Evolutionary conservation across 1,140 invertebrate genomes (phyloP).

Genomic region (Hypothenemus hampei): DNA sequence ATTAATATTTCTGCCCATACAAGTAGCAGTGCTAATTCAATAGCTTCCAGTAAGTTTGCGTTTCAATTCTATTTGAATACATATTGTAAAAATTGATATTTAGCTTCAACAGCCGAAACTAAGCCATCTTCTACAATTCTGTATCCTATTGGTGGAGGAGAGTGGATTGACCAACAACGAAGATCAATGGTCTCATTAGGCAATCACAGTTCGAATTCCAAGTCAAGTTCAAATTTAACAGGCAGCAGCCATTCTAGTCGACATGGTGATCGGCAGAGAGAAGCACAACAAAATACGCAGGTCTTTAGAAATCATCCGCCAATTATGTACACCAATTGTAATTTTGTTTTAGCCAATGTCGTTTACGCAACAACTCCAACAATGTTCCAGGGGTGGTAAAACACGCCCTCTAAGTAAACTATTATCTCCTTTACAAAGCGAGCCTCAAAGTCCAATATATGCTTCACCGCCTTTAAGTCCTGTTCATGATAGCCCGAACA

Average conservation of each 20-base stretch:
- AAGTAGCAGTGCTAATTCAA: slow-evolving; percentile 57
- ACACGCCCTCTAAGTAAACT: slow-evolving; percentile 57
- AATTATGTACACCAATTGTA: background rate
- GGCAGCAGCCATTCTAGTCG: slow-evolving; percentile 47
- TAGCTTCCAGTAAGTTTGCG: slow-evolving; percentile 49
- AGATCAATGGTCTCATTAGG: slow-evolving; percentile 68
- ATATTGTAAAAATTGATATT: slow-evolving; percentile 9
- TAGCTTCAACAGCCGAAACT: slow-evolving; percentile 61
- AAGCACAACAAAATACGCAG: slow-evolving; percentile 34
- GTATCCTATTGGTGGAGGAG: slow-evolving; percentile 51
- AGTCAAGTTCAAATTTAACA: slow-evolving; percentile 66
- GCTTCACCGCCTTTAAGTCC: slow-evolving; percentile 70
- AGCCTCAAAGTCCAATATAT: slow-evolving; percentile 71
- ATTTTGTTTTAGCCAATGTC: slow-evolving; percentile 51
- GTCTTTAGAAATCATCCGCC: slow-evolving; percentile 15
- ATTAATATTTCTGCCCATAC: slow-evolving; percentile 32
- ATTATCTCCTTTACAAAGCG: slow-evolving; percentile 66
- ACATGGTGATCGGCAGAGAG: slow-evolving; percentile 40
- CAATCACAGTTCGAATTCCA: slow-evolving; percentile 66
- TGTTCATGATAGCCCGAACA: slow-evolving; percentile 52
- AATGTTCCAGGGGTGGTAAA: slow-evolving; percentile 55
- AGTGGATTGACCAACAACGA: slow-evolving; percentile 57
- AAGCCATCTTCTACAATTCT: slow-evolving; percentile 62
- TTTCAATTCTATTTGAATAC: background rate
- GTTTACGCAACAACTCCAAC: slow-evolving; percentile 74